Percentiles rank a stretch among this genome's conserved stretches.
Evolutionary conservation across 2,113 vertebrate genomes (phyloP).

Genomic region (Seriola dumerili): DNA sequence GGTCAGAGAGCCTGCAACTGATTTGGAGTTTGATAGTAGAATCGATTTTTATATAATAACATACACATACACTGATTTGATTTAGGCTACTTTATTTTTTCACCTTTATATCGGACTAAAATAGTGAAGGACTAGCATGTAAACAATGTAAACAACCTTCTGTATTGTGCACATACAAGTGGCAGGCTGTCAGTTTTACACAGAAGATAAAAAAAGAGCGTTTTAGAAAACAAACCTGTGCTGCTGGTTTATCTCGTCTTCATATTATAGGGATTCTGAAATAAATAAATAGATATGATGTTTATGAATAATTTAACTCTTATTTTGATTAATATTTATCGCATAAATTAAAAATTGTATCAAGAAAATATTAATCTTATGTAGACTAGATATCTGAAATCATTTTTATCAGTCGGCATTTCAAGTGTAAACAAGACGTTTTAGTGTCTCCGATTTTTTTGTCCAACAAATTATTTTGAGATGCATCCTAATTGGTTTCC

Average conservation of each 20-base stretch:
- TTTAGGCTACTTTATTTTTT: neutral
- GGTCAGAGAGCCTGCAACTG: neutral
- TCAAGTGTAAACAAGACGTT: neutral
- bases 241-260: neutral
- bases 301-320: neutral
- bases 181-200: neutral
- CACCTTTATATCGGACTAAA: neutral
- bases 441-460: neutral
- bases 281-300: neutral
- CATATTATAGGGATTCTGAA: neutral
- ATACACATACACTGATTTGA: neutral
- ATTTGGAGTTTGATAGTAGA: neutral
- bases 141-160: neutral
- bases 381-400: neutral
- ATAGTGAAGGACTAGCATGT: neutral
- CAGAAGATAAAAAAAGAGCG: neutral
- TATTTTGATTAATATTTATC: neutral
- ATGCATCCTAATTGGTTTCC: conserved; percentile 18
- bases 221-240: neutral
- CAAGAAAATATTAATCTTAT: neutral
- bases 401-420: neutral
- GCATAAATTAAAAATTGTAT: neutral
- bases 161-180: neutral
- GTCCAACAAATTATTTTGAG: neutral
- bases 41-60: neutral